These are phyloP conservation scores for Microctenopoma stevenorrisi DNA, from an alignment of 2,797 vertebrate species.

Conservation along the genomic window DNA sequence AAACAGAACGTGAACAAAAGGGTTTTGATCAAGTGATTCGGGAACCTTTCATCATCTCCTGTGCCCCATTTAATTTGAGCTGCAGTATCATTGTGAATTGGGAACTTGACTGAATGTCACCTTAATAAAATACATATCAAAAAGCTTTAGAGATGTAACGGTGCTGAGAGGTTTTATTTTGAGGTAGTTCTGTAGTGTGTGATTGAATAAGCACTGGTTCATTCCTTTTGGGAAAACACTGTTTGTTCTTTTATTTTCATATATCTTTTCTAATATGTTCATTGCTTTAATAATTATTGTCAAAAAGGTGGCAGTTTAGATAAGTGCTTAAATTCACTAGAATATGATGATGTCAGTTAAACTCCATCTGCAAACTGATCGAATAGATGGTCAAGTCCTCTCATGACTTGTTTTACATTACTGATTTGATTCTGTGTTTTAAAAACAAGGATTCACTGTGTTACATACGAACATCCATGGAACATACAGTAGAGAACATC, in stretches of 20 bases:
- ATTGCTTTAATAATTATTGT: too few relatives aligned
- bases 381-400: background rate
- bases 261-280: too few relatives aligned
- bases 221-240: too few relatives aligned
- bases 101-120: background rate
- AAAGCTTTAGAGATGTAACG: too few relatives aligned
- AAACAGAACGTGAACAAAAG: background rate
- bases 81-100: background rate
- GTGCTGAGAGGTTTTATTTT: too few relatives aligned
- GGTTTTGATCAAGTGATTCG: background rate
- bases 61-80: background rate
- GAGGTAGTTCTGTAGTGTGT: too few relatives aligned
- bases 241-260: too few relatives aligned
- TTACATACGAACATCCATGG: background rate
- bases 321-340: background rate
- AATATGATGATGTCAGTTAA: background rate
- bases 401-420: background rate
- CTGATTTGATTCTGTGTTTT: too few relatives aligned
- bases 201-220: too few relatives aligned
- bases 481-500: too few relatives aligned
- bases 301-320: background rate
- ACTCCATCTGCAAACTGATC: background rate
- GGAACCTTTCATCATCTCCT: background rate
- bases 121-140: background rate
- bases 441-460: too few relatives aligned